These are phyloP conservation scores for Betta splendens DNA, from an alignment of 2,797 vertebrate species.

Conservation along the genomic window DNA sequence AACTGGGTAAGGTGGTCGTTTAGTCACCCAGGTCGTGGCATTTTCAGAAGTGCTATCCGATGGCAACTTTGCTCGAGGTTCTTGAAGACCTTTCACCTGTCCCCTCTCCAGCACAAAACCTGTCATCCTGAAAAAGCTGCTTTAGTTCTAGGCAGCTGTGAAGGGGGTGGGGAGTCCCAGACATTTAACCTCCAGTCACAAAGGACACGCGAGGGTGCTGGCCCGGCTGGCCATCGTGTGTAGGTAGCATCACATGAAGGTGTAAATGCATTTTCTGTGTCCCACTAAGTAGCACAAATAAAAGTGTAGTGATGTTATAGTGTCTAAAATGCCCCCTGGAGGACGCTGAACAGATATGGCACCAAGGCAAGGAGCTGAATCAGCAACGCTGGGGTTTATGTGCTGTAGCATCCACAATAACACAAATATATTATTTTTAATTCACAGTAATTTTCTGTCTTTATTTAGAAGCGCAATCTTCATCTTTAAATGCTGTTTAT, in stretches of 20 bases:
- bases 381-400: background rate
- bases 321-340: background rate
- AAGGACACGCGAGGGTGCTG: too few relatives aligned
- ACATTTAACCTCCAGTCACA: too few relatives aligned
- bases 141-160: too few relatives aligned
- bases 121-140: too few relatives aligned
- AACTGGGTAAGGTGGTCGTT: background rate
- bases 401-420: background rate
- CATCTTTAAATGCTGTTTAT: too few relatives aligned
- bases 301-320: slow-evolving; percentile 1
- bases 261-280: too few relatives aligned
- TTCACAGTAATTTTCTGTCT: background rate
- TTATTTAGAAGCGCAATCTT: too few relatives aligned
- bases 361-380: background rate
- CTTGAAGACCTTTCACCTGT: too few relatives aligned
- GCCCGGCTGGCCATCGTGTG: too few relatives aligned
- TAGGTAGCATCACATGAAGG: too few relatives aligned
- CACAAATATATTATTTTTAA: background rate
- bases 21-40: background rate
- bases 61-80: background rate
- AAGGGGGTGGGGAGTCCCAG: too few relatives aligned
- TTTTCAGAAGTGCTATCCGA: background rate
- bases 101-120: too few relatives aligned
- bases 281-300: background rate
- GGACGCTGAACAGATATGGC: background rate